A percentile compares a stretch with the other conserved stretches of the same genome.
Evolutionary conservation across 2,113 vertebrate genomes (phyloP).

Genomic region (Burhinus bistriatus): DNA sequence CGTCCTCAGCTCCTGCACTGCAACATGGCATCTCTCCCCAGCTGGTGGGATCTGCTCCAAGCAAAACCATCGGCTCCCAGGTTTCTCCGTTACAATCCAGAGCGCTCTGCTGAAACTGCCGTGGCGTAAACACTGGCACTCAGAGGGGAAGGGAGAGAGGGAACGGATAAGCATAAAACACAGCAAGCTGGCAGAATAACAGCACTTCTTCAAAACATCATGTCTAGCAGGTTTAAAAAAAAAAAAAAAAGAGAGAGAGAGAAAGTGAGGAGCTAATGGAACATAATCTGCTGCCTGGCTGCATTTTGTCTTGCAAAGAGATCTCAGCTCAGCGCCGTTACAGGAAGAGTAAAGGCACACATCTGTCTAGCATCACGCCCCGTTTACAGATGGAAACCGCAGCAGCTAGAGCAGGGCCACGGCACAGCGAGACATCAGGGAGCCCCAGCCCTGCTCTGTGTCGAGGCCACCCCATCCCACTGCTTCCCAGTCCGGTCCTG

Average conservation of each 20-base stretch:
- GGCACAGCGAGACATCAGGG: fast-evolving
- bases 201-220: background rate
- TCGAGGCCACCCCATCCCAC: background rate
- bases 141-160: background rate
- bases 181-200: background rate
- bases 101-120: background rate
- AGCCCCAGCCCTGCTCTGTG: background rate
- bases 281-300: background rate
- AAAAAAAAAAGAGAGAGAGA: background rate
- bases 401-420: background rate
- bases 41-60: background rate
- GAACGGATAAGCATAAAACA: background rate
- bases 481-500: fast-evolving
- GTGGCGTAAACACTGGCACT: background rate
- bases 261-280: background rate
- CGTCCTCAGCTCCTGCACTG: background rate
- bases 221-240: background rate
- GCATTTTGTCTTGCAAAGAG: background rate
- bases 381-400: background rate
- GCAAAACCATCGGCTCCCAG: background rate
- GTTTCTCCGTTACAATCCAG: fast-evolving
- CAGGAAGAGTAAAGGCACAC: background rate
- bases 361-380: background rate
- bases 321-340: background rate
- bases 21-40: background rate